A percentile compares a stretch with the other conserved stretches of the same genome.
These are phyloP conservation scores for Drosophila oshimai DNA, from an alignment of 1,140 invertebrate species.

Conservation along the genomic window DNA sequence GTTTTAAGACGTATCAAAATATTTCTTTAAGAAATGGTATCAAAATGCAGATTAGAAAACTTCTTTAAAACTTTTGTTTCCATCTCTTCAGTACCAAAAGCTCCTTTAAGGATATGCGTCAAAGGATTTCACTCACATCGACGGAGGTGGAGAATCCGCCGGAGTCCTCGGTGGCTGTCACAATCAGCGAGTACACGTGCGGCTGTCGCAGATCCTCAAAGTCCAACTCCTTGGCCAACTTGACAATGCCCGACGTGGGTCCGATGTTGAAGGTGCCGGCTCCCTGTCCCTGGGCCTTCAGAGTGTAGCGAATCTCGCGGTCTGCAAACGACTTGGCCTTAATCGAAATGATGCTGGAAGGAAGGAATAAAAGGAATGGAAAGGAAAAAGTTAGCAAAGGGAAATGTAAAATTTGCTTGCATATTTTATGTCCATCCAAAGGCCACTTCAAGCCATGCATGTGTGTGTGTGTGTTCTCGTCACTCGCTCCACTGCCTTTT, in stretches of 20 bases:
- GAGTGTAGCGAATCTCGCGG: slow-evolving; percentile 95
- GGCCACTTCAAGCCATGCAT: slow-evolving; percentile 10
- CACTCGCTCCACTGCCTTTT: slow-evolving; percentile 69
- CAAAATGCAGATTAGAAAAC: too few relatives aligned
- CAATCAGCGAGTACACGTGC: slow-evolving; percentile 94
- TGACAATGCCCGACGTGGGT: slow-evolving; percentile 95
- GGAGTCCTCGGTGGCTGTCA: slow-evolving; percentile 97
- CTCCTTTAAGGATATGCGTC: too few relatives aligned
- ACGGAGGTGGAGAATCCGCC: slow-evolving; percentile 97
- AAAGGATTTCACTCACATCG: slow-evolving; percentile 86
- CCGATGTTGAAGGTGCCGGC: slow-evolving; percentile 98
- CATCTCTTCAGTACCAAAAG: neutral
- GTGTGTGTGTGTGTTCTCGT: slow-evolving; percentile 22
- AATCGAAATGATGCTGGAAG: slow-evolving; percentile 91
- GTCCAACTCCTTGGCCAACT: slow-evolving; percentile 96
- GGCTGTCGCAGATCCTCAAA: slow-evolving; percentile 97
- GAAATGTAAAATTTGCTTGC: slow-evolving; percentile 61
- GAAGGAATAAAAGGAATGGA: neutral
- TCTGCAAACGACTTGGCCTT: slow-evolving; percentile 98
- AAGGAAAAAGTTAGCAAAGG: slow-evolving; percentile 7
- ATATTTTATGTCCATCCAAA: slow-evolving; percentile 41
- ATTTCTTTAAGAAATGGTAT: too few relatives aligned
- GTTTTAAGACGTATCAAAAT: too few relatives aligned
- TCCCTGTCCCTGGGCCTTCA: slow-evolving; percentile 96
- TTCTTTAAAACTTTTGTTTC: too few relatives aligned